Percentiles rank a stretch among this genome's conserved stretches.
Conservation (phyloP, 1,140 invertebrate genomes). For the Drosophila nasuta region DNA sequence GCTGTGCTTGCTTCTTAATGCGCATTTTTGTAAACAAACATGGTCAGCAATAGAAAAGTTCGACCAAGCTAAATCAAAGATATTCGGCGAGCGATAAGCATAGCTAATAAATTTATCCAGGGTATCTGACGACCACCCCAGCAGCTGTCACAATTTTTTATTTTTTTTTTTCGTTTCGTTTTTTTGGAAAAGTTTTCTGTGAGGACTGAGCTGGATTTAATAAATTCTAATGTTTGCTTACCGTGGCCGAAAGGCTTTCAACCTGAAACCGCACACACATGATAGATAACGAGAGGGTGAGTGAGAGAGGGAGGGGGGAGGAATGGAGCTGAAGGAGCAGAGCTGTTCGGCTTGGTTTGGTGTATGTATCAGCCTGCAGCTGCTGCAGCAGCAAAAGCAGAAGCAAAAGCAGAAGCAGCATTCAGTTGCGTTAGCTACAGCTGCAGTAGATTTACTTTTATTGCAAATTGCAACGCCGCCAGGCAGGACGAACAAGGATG, state of each 20-base stretch:
- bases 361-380: conserved; percentile 12
- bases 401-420: too few relatives aligned
- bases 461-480: conserved; percentile 72
- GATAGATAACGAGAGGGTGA: neutral
- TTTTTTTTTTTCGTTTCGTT: neutral
- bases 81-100: too few relatives aligned
- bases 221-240: conserved; percentile 82
- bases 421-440: conserved; percentile 14
- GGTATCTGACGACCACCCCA: neutral
- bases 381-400: conserved; percentile 5
- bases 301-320: neutral
- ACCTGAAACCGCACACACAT: conserved; percentile 54
- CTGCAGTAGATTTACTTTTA: conserved; percentile 75
- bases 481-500: conserved; percentile 33
- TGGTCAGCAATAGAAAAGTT: too few relatives aligned
- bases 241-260: conserved; percentile 74
- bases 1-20: too few relatives aligned
- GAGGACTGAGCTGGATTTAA: conserved; percentile 66
- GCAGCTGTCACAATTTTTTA: neutral
- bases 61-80: too few relatives aligned
- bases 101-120: conserved; percentile 10
- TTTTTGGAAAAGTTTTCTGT: conserved; percentile 7
- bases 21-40: too few relatives aligned
- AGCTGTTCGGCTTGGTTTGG: neutral
- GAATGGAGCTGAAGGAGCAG: neutral